Conservation (phyloP, 2,113 vertebrate genomes). For the Neodontobutis hainanensis region DNA sequence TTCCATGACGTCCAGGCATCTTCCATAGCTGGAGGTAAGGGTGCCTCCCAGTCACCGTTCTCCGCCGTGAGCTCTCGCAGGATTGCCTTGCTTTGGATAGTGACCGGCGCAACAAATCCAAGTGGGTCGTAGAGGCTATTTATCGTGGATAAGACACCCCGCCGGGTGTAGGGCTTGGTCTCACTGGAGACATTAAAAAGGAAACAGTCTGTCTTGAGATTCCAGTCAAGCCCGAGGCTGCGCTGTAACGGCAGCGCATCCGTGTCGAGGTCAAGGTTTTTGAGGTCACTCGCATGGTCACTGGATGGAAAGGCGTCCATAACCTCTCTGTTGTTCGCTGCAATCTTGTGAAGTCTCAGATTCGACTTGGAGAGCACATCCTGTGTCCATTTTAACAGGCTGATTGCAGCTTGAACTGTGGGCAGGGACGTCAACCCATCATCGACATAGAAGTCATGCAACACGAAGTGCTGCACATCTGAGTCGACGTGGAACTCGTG, state of each 20-base stretch:
- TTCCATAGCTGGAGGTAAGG: background rate
- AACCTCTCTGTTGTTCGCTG: slow-evolving; percentile 29
- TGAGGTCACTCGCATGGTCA: slow-evolving; percentile 26
- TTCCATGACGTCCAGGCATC: background rate
- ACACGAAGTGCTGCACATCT: no score
- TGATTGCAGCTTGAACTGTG: slow-evolving; percentile 15
- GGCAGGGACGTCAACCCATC: slow-evolving; percentile 27
- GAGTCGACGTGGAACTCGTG: no score
- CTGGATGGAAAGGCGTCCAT: slow-evolving; percentile 33
- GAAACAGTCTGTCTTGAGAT: background rate
- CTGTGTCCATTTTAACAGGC: slow-evolving; percentile 19
- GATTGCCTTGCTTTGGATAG: background rate
- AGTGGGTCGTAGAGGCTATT: background rate
- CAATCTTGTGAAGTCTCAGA: slow-evolving; percentile 35
- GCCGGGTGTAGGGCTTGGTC: background rate
- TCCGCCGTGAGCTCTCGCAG: background rate
- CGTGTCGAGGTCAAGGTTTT: background rate
- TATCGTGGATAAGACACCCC: background rate
- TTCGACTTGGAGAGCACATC: slow-evolving; percentile 23
- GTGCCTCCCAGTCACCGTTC: background rate
- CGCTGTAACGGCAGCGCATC: background rate
- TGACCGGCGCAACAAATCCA: background rate
- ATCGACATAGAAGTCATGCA: slow-evolving; percentile 10
- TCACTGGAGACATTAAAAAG: background rate
- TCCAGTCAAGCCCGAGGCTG: background rate